Conservation (phyloP, 2,113 vertebrate genomes). For the Thermophis baileyi region DNA sequence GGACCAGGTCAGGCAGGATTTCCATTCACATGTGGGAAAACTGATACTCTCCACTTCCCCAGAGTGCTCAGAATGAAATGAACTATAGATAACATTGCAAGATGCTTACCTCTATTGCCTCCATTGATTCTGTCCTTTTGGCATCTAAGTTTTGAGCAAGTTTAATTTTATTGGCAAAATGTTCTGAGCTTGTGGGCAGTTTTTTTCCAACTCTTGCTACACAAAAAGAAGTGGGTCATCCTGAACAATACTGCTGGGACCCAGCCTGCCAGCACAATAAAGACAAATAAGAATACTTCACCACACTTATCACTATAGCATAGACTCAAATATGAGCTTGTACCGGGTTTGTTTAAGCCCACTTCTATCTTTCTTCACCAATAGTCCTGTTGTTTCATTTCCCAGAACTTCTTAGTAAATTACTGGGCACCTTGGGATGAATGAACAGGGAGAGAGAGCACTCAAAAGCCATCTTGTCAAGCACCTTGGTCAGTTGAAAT, state of each 20-base stretch:
- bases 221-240: background rate
- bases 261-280: background rate
- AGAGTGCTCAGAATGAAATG: background rate
- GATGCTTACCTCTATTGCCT: background rate
- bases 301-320: background rate
- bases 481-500: too few species aligned
- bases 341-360: background rate
- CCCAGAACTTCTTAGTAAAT: background rate
- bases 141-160: background rate
- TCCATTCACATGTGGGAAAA: background rate
- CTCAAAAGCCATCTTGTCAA: background rate
- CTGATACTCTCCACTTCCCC: background rate
- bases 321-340: background rate
- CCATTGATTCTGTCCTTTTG: background rate
- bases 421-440: background rate
- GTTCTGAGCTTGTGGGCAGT: background rate
- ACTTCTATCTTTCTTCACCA: background rate
- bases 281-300: background rate
- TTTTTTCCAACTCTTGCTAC: background rate
- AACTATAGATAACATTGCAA: background rate
- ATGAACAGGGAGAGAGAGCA: background rate
- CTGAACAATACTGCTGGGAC: background rate
- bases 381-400: background rate
- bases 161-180: background rate
- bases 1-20: background rate